phyloP scores from a whole-genome alignment of 2,888 invertebrate genomes.

The Sceliomorpha sp. region DNA sequence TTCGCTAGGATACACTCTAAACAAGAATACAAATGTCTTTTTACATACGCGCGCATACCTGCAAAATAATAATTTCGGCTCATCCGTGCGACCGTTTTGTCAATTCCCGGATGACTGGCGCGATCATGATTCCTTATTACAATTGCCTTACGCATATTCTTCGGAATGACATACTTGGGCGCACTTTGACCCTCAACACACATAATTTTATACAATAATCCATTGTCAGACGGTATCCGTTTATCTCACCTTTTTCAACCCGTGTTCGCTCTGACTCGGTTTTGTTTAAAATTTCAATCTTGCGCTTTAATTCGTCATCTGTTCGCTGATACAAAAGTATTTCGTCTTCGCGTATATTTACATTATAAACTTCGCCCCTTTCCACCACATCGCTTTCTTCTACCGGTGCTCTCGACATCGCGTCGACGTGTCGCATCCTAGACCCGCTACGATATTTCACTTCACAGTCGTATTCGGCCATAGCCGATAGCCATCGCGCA shows the following conservation, averaged over 20 bases:
- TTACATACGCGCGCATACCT: conserved; percentile 6
- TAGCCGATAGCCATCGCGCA: too few relatives aligned
- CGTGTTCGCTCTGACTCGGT: conserved; percentile 3
- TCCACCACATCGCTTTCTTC: neutral
- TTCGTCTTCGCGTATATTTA: too few relatives aligned
- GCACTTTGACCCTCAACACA: conserved; percentile 51
- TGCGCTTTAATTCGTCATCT: too few relatives aligned
- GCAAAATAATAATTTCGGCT: conserved; percentile 50
- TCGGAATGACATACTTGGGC: conserved; percentile 11
- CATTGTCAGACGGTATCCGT: conserved; percentile 24
- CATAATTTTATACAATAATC: conserved; percentile 40
- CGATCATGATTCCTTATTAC: conserved; percentile 48
- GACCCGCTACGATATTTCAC: too few relatives aligned
- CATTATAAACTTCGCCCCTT: neutral
- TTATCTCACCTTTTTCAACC: conserved; percentile 3
- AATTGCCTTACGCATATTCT: conserved; percentile 18
- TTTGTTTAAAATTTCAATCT: conserved; percentile 11
- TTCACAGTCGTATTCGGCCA: too few relatives aligned
- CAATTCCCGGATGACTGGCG: conserved; percentile 20
- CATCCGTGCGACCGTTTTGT: conserved; percentile 18
- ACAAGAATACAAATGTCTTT: neutral
- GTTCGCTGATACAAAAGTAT: too few relatives aligned
- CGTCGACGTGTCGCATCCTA: conserved; percentile 21
- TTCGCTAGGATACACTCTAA: conserved; percentile 48
- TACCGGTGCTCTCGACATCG: conserved; percentile 15